A percentile compares a stretch with the other conserved stretches of the same genome.
phyloP scores from a whole-genome alignment of 1,140 invertebrate genomes.

The Linepithema humile region DNA sequence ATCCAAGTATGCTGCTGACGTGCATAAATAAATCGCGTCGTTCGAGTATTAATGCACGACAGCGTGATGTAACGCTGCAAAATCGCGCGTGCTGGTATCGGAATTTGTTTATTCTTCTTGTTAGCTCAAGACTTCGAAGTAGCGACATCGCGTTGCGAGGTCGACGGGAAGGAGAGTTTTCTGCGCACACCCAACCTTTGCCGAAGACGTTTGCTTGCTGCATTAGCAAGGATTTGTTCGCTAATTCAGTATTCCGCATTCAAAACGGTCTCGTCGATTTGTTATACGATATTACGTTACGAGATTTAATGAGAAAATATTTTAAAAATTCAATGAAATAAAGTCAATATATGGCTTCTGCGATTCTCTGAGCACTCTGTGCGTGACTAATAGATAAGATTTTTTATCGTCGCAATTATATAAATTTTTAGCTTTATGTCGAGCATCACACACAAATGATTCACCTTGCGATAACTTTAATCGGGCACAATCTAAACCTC shows the following conservation, averaged over 20 bases:
- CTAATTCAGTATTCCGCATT: neutral
- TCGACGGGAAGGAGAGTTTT: neutral
- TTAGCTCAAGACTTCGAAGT: conserved; percentile 14
- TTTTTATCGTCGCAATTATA: neutral
- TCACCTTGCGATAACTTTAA: neutral
- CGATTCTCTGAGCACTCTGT: neutral
- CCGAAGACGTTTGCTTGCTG: neutral
- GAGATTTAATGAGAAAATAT: neutral
- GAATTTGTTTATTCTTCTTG: conserved; percentile 46
- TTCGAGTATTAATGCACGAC: neutral
- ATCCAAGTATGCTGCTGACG: neutral
- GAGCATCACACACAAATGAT: neutral
- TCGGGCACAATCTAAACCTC: neutral
- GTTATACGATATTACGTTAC: neutral
- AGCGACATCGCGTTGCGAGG: conserved; percentile 15
- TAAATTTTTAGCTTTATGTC: neutral
- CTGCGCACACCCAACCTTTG: conserved; percentile 21
- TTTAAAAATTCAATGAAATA: neutral
- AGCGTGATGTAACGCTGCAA: conserved; percentile 10
- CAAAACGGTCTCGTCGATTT: neutral
- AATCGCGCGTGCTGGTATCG: conserved; percentile 8
- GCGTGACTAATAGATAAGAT: neutral
- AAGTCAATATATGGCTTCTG: neutral
- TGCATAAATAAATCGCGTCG: neutral
- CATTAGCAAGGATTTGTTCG: neutral